phyloP scores from a whole-genome alignment of 2,888 invertebrate genomes.

The Cristatella mucedo region DNA sequence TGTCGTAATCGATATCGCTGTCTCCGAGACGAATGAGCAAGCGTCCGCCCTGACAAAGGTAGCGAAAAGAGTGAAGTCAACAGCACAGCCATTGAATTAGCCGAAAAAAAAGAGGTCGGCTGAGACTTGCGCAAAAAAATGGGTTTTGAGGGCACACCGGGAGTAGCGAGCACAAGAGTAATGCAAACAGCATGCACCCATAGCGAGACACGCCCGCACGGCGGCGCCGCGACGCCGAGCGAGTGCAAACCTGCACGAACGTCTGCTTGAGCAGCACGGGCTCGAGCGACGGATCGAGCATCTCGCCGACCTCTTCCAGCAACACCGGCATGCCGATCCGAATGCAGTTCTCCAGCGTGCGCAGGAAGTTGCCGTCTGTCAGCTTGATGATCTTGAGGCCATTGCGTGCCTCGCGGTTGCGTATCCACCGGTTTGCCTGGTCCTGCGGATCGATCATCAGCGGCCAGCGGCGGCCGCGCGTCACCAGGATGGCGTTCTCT shows the following conservation, averaged over 20 bases:
- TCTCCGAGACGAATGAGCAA: slow-evolving; percentile 38
- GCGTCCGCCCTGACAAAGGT: slow-evolving; percentile 38
- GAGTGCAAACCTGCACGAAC: slow-evolving; percentile 48
- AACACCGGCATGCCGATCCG: slow-evolving; percentile 39
- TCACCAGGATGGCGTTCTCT: slow-evolving; percentile 40
- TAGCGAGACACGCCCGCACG: too few relatives aligned
- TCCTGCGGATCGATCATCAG: slow-evolving; percentile 41
- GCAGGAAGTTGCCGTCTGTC: slow-evolving; percentile 33
- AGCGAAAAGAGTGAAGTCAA: too few relatives aligned
- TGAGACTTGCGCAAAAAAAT: background rate
- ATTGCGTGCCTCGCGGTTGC: slow-evolving; percentile 32
- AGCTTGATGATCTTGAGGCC: slow-evolving; percentile 37
- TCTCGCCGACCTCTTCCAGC: slow-evolving; percentile 37
- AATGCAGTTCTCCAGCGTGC: slow-evolving; percentile 39
- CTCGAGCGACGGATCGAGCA: slow-evolving; percentile 38
- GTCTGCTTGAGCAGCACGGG: slow-evolving; percentile 52
- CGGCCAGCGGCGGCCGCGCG: slow-evolving; percentile 38
- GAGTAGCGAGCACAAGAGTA: too few relatives aligned
- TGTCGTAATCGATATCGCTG: slow-evolving; percentile 38
- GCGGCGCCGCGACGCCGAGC: too few relatives aligned
- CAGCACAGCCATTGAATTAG: too few relatives aligned
- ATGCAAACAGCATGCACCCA: too few relatives aligned
- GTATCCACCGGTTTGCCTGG: slow-evolving; percentile 37
- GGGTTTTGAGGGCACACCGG: too few relatives aligned
- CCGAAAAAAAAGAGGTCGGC: too few relatives aligned